Evolutionary conservation across 1,140 invertebrate genomes (phyloP), one percentile per base, ranked within the genome.

Genomic region (Psilanteris sp.): DNA sequence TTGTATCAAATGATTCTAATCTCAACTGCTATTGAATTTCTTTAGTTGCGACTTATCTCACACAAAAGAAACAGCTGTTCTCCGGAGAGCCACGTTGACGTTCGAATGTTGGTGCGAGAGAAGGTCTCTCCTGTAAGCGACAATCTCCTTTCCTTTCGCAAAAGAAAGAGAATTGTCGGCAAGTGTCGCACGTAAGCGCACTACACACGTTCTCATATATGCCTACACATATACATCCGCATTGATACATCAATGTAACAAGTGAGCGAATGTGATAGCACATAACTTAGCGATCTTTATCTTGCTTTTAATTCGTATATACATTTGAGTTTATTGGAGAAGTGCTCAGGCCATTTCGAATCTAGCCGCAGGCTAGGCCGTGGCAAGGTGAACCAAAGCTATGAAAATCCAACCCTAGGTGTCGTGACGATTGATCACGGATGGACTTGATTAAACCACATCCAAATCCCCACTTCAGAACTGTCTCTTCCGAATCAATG

Each of bases 351-450:
- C 20, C 50, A 57, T 64, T 62, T 67, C 44, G 54, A 74, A 79
- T 79, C 78, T 54, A 34, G 82, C 87, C 82, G 41, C 67, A 84
- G 86, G 87, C 87, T 88, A 87, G 85, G 87, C 82, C 85, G 73
- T 54, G 73, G 78, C 85, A 88, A 88, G 87, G 85, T 88, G 77
- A 88, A 57, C 46, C 71, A 57, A 71, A 68, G 81, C 77, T 84
- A 70, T 54, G 31, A 10, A 66, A 46, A 79, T 39, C 20, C 11
- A 29, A 50, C 80, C 54, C 66, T 27, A 83, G 84, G 81, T 87
- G 84, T 80, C 85, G 81, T 75, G 20, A 1, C 61, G 37, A 67
- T 52, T 66, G 54, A 48, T 39, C 24, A 41, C 52, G 20, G 39
- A 36, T 68, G 4, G 4, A 57, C 13, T 39, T 43, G 6, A 48